phyloP scores from a whole-genome alignment of 2,113 vertebrate species.

The Salvelinus fontinalis region DNA sequence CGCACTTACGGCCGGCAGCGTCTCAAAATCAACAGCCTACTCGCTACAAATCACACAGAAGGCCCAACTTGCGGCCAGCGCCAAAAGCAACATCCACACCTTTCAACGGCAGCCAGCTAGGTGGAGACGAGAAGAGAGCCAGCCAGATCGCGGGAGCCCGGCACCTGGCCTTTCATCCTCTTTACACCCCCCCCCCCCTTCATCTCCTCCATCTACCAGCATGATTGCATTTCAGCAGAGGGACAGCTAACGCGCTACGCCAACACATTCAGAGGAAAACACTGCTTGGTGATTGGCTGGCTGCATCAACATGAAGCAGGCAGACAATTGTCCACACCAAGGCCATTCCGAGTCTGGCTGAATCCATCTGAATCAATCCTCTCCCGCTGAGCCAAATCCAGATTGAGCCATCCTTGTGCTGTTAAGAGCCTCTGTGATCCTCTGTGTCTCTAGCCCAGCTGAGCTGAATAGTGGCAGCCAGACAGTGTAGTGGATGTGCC shows the following conservation, averaged over 20 bases:
- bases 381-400: background rate
- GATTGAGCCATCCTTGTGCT: background rate
- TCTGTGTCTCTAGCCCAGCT: background rate
- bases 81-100: slow-evolving; percentile 6
- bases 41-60: background rate
- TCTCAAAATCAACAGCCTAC: background rate
- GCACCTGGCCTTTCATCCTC: background rate
- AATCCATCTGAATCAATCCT: background rate
- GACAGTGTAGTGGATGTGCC: background rate
- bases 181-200: background rate
- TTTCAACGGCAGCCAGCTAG: background rate
- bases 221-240: slow-evolving; percentile 4
- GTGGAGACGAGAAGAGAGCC: background rate
- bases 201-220: background rate
- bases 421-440: background rate
- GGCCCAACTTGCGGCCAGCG: background rate
- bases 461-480: background rate
- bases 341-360: background rate
- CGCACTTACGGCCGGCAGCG: background rate
- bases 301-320: background rate
- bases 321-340: background rate
- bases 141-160: background rate
- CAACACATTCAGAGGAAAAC: background rate
- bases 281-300: background rate
- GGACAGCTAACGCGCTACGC: background rate